Percentiles rank a stretch among this genome's conserved stretches.
phyloP scores from a whole-genome alignment of 2,888 invertebrate species.

The Nephrotoma guestfalica region DNA sequence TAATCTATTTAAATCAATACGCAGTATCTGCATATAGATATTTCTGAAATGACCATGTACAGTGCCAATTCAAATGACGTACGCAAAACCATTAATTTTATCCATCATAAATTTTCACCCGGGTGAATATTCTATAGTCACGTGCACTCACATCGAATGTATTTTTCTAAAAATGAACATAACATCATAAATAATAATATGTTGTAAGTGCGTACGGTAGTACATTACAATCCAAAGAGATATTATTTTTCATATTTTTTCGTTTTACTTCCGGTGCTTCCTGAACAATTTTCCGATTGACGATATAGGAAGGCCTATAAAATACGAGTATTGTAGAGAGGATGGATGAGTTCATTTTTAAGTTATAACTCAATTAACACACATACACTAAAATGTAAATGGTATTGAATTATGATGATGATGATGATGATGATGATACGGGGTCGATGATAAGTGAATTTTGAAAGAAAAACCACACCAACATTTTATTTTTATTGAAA shows the following conservation, averaged over 20 bases:
- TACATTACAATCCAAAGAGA: neutral
- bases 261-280: neutral
- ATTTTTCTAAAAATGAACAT: no score
- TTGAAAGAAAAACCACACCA: neutral
- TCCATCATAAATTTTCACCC: neutral
- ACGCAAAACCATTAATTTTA: neutral
- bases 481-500: neutral
- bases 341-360: neutral
- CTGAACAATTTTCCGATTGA: neutral
- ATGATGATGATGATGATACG: neutral
- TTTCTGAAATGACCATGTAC: neutral
- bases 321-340: neutral
- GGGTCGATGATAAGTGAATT: neutral
- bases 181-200: neutral
- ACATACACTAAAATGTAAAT: neutral
- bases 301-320: neutral
- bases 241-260: neutral
- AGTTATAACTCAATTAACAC: neutral
- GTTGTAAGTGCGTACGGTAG: neutral
- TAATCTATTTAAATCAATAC: neutral
- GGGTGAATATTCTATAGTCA: neutral
- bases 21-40: neutral
- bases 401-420: neutral
- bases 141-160: neutral
- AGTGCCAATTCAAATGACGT: neutral